Evolutionary conservation across 2,888 invertebrate genomes (phyloP).

Genomic region (Drosophila nr. medialis): DNA sequence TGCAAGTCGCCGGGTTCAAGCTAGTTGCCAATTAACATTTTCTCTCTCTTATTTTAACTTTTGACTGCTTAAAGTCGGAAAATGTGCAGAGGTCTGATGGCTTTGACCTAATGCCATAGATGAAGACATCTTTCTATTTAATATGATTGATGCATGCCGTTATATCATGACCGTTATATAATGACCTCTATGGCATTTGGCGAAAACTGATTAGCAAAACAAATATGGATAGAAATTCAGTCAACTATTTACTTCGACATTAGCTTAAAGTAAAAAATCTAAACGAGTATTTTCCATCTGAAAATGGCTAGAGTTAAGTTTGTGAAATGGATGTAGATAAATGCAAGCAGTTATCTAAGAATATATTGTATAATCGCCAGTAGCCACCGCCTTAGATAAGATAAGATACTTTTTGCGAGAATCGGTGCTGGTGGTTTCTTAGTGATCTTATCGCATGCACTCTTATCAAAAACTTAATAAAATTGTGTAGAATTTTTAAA

Average conservation of each 20-base stretch:
- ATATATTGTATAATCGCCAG: conserved; percentile 1
- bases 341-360: conserved; percentile 21
- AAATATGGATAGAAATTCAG: neutral
- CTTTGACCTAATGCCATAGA: conserved; percentile 50
- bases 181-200: neutral
- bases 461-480: neutral
- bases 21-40: conserved; percentile 27
- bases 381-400: conserved; percentile 32
- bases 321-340: neutral
- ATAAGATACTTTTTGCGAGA: conserved; percentile 18
- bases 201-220: neutral
- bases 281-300: neutral
- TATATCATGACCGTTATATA: neutral
- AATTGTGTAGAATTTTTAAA: neutral
- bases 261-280: neutral
- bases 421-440: neutral
- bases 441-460: conserved; percentile 7
- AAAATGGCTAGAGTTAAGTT: neutral
- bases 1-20: conserved; percentile 44
- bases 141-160: conserved; percentile 40
- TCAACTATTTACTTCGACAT: neutral
- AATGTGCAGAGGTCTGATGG: conserved; percentile 46
- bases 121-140: conserved; percentile 14
- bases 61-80: conserved; percentile 1
- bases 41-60: neutral